Conservation (phyloP, 2,797 vertebrate genomes). For the Myotis myotis region DNA sequence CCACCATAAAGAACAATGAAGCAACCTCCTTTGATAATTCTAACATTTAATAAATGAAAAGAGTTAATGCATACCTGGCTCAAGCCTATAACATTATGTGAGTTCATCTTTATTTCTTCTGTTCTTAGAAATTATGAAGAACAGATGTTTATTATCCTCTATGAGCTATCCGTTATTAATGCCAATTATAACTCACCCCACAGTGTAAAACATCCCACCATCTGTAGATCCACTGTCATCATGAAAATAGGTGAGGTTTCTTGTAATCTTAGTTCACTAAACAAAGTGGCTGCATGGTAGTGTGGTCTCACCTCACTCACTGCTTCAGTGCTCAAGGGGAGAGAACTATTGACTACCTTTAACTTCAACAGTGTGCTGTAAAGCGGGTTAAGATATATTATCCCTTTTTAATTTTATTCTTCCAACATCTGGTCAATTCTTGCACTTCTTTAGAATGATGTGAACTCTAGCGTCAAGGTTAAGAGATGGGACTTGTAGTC, state of each 20-base stretch:
- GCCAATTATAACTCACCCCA: background rate
- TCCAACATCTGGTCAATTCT: background rate
- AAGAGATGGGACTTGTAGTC: background rate
- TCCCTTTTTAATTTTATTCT: background rate
- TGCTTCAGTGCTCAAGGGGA: background rate
- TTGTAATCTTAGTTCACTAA: background rate
- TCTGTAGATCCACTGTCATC: background rate
- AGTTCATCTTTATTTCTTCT: background rate
- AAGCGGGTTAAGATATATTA: background rate
- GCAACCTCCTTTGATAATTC: background rate
- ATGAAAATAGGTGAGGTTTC: background rate
- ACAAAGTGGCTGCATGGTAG: background rate
- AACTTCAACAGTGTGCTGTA: background rate
- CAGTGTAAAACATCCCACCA: background rate
- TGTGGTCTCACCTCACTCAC: background rate
- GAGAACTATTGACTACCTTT: background rate
- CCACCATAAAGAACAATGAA: background rate
- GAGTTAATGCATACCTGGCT: background rate
- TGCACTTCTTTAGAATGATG: background rate
- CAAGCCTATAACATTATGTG: background rate
- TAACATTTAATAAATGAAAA: background rate
- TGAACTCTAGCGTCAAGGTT: background rate
- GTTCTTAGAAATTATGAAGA: background rate
- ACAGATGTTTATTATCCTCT: conserved; percentile 21
- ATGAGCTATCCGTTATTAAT: background rate